Conservation (phyloP, 2,113 vertebrate species). For the Grallaria varia region DNA sequence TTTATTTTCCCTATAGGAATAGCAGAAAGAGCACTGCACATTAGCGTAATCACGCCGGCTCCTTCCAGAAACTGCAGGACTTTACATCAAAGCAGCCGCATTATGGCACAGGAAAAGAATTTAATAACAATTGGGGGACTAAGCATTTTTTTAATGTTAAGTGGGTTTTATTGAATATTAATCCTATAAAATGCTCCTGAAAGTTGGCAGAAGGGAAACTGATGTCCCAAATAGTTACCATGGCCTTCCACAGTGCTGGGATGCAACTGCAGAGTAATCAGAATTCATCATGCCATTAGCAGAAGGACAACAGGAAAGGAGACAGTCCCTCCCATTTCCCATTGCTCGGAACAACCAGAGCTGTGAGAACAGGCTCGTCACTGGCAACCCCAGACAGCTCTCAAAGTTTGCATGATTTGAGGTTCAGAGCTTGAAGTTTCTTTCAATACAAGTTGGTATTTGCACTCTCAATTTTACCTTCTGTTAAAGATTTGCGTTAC, state of each 20-base stretch:
- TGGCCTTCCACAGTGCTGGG: background rate
- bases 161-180: constrained; percentile 69
- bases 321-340: constrained; percentile 12
- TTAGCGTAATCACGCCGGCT: constrained; percentile 71
- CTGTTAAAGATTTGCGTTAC: background rate
- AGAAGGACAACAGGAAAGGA: constrained; percentile 64
- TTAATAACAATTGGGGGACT: constrained; percentile 73
- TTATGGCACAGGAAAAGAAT: constrained; percentile 72
- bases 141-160: constrained; percentile 73
- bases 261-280: constrained; percentile 16
- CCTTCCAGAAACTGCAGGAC: constrained; percentile 71
- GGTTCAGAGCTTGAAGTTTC: background rate
- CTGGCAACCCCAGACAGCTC: background rate
- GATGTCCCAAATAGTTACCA: constrained; percentile 47
- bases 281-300: constrained; percentile 43
- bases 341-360: constrained; percentile 29
- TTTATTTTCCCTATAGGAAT: constrained; percentile 83
- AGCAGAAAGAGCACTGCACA: constrained; percentile 74
- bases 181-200: constrained; percentile 64
- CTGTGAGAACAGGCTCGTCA: background rate
- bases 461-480: constrained; percentile 11
- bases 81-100: constrained; percentile 74
- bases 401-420: background rate
- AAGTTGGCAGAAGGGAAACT: constrained; percentile 51
- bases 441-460: constrained; percentile 15